phyloP scores from a whole-genome alignment of 2,113 vertebrate genomes.

The Rhinopomastus cyanomelas region DNA sequence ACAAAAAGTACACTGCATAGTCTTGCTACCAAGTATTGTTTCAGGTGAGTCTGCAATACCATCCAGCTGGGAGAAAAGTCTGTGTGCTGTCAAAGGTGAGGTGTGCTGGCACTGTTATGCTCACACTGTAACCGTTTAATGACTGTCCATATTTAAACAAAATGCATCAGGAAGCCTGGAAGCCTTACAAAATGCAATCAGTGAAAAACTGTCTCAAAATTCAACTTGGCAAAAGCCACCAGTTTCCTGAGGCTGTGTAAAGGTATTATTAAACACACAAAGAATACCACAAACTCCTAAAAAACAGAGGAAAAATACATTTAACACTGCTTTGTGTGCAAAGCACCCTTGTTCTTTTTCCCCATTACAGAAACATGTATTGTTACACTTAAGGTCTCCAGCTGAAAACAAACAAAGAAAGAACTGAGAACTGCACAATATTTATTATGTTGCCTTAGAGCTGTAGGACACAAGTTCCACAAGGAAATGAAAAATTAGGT shows the following conservation, averaged over 20 bases:
- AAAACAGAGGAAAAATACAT: not conserved
- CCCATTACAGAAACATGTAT: not conserved
- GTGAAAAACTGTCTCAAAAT: not conserved
- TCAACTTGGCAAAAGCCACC: not conserved
- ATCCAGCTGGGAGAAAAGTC: not conserved
- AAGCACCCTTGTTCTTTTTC: not conserved
- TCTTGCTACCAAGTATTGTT: not conserved
- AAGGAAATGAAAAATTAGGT: not conserved
- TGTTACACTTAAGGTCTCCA: not conserved
- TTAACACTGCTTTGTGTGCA: not conserved
- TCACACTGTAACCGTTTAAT: not conserved
- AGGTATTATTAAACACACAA: not conserved
- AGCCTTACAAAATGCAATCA: not conserved
- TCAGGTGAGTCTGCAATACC: not conserved
- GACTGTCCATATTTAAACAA: not conserved
- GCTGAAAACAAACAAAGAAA: not conserved
- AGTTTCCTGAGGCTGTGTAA: not conserved
- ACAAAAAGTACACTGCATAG: not conserved
- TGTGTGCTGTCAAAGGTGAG: not conserved
- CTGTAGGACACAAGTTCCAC: not conserved
- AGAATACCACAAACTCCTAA: not conserved
- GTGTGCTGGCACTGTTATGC: not conserved
- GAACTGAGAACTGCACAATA: not conserved
- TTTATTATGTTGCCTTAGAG: not conserved
- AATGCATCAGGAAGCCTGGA: not conserved